Conservation (phyloP, 2,113 vertebrate genomes). For the Scomber scombrus region DNA sequence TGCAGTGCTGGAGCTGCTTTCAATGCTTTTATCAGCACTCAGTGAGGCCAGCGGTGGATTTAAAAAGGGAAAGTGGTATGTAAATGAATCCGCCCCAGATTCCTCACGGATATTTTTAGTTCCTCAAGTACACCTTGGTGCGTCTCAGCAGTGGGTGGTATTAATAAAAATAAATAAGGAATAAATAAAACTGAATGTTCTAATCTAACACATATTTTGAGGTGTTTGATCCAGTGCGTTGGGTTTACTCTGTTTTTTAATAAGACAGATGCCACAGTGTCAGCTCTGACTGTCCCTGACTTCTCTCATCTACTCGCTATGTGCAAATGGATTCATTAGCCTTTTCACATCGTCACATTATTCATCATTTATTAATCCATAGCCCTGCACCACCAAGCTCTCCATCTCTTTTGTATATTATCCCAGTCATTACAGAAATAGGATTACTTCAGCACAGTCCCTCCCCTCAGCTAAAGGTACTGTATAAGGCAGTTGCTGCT, state of each 20-base stretch:
- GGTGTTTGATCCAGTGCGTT: conserved; percentile 60
- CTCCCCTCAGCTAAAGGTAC: conserved; percentile 30
- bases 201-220: conserved; percentile 7
- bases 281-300: conserved; percentile 58
- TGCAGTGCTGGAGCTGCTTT: conserved; percentile 13
- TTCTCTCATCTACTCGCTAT: conserved; percentile 80
- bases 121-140: conserved; percentile 36
- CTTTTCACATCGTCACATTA: conserved; percentile 80
- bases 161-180: conserved; percentile 42
- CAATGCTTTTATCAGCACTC: conserved; percentile 37
- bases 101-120: conserved; percentile 56
- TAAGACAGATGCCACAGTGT: conserved; percentile 79
- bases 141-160: conserved; percentile 10
- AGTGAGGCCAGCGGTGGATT: conserved; percentile 30
- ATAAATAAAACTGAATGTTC: conserved; percentile 19
- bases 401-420: conserved; percentile 35
- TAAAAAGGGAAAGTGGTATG: conserved; percentile 49
- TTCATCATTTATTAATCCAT: conserved; percentile 77
- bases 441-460: conserved; percentile 35
- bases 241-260: conserved; percentile 66
- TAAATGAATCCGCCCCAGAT: conserved; percentile 69
- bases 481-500: not conserved
- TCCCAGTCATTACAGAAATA: conserved; percentile 56
- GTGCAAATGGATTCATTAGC: conserved; percentile 86
- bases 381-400: conserved; percentile 4